Conservation (phyloP, 2,888 invertebrate species). For the Tromatobia lineatoria region DNA sequence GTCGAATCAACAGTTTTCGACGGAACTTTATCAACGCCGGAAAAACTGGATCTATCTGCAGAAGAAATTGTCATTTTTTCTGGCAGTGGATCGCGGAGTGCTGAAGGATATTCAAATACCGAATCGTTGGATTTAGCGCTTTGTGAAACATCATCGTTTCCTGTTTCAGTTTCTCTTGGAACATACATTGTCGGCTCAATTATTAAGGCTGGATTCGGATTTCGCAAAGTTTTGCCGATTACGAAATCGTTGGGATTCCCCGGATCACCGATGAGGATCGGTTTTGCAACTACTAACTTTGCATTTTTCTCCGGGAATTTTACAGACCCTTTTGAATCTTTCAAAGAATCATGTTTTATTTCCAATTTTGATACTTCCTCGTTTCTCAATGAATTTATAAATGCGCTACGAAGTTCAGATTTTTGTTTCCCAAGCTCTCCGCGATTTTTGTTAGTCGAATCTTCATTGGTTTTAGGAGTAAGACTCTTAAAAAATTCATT, state of each 20-base stretch:
- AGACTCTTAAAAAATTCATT: background rate
- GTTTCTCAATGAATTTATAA: constrained; percentile 63
- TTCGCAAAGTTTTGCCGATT: constrained; percentile 56
- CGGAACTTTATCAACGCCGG: background rate
- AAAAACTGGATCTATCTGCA: background rate
- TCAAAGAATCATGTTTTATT: background rate
- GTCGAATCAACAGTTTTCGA: background rate
- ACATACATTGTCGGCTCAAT: constrained; percentile 67
- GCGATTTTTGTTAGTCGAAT: background rate
- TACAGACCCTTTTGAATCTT: background rate
- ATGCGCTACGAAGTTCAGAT: constrained; percentile 59
- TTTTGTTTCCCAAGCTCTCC: constrained; percentile 23
- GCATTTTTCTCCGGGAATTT: constrained; percentile 1
- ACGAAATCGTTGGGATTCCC: constrained; percentile 50
- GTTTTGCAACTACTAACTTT: constrained; percentile 45
- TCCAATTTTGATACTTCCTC: constrained; percentile 1
- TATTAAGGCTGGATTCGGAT: constrained; percentile 70
- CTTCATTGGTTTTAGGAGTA: background rate
- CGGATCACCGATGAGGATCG: constrained; percentile 58
- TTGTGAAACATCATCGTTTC: background rate
- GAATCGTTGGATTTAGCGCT: constrained; percentile 19
- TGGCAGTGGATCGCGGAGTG: background rate
- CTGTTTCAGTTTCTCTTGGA: constrained; percentile 36
- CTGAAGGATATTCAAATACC: background rate
- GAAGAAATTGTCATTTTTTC: background rate